Conservation (phyloP, 2,888 invertebrate species). For the Bembecia ichneumoniformis region DNA sequence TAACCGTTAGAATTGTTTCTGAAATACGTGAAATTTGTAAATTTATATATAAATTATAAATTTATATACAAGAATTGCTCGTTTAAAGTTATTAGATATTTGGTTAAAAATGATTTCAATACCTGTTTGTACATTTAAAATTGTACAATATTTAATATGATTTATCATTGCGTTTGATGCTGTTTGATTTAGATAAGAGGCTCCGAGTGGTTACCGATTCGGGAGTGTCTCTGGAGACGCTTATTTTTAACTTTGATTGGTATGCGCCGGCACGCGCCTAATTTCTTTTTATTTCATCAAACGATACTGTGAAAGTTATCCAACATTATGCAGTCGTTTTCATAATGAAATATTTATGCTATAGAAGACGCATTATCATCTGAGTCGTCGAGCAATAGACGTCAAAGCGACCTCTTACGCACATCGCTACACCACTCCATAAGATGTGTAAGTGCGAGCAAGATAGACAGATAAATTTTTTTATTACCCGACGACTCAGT, state of each 20-base stretch:
- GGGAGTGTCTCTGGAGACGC: constrained; percentile 48
- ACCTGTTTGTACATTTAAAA: not conserved
- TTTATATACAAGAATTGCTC: not conserved
- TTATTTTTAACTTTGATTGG: constrained; percentile 48
- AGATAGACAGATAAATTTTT: no score
- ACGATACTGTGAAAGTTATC: no score
- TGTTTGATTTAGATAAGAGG: constrained; percentile 22
- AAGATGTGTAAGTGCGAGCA: no score
- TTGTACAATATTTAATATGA: not conserved
- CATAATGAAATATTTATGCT: constrained; percentile 7
- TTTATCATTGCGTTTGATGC: not conserved
- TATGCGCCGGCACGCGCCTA: constrained; percentile 55
- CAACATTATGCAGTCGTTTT: constrained; percentile 1
- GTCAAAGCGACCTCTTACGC: no score
- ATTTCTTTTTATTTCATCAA: constrained; percentile 16
- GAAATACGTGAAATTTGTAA: no score
- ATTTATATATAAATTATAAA: not conserved
- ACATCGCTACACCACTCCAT: no score
- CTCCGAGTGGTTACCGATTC: constrained; percentile 49
- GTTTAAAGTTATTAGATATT: no score
- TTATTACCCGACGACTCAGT: no score
- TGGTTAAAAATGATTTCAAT: not conserved
- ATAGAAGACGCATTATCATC: no score
- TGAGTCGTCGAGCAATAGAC: no score
- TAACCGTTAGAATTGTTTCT: no score